These are phyloP conservation scores for Gorsachius goisagi DNA, from an alignment of 2,113 vertebrate genomes.

Conservation along the genomic window DNA sequence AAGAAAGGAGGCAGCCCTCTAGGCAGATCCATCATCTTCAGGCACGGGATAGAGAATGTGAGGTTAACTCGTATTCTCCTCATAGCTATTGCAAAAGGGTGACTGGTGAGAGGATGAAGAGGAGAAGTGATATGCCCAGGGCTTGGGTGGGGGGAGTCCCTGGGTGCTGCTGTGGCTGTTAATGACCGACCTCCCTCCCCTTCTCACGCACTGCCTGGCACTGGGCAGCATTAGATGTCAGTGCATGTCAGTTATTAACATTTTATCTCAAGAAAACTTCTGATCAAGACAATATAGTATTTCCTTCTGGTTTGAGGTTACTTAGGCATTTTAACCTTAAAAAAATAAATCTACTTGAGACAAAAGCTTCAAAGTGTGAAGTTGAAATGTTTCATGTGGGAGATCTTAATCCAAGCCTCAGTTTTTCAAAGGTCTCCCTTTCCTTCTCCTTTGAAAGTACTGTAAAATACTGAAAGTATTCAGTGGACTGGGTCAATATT, in stretches of 20 bases:
- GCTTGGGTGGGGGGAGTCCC: not conserved
- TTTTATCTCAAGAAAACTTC: not conserved
- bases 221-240: not conserved
- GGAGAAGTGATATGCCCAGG: not conserved
- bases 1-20: not conserved
- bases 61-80: rapidly evolving
- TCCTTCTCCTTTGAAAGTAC: not conserved
- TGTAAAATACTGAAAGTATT: not conserved
- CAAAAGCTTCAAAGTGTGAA: not conserved
- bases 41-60: not conserved
- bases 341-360: not conserved
- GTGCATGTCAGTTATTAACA: not conserved
- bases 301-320: not conserved
- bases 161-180: not conserved
- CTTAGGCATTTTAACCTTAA: not conserved
- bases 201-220: not conserved
- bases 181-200: not conserved
- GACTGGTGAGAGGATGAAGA: not conserved
- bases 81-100: not conserved
- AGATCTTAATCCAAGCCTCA: not conserved
- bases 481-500: not conserved
- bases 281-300: not conserved
- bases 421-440: not conserved
- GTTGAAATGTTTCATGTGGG: not conserved
- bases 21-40: not conserved